Base-by-base conservation (phyloP, 2,113 vertebrate genomes). In the Cochlearius cochlearius region DNA sequence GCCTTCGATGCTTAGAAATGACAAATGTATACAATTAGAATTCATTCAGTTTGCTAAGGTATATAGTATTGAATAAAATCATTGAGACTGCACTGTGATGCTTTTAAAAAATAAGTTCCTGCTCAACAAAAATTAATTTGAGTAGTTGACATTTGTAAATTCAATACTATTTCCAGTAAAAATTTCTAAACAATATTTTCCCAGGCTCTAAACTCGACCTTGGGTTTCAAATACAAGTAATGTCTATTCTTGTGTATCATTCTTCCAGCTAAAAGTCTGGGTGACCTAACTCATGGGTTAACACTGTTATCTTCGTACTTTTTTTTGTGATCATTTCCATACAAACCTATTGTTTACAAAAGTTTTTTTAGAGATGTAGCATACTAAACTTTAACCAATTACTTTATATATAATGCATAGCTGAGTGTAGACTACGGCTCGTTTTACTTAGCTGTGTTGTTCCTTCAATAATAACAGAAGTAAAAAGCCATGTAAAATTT, bases 331-430 rank as follows among this genome's bases (percentile, higher is more conserved):
- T 45, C 23, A 4, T 66, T 12, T 77, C 14, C 10, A 29, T 82
- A 45, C 8, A 74, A 88, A 43, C 32, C 12, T 59, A 27, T 36
- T 85, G 38, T 69, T 91, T 88, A 38, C 32, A 55, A 25, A 63
- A 60, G 6, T 39, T 59, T 62, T 74, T 94, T 81, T 59, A 50
- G 25, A 56, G 4, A 34, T 63, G 11, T 30, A 34, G 26, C 5
- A 5, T 60, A 38, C 29, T 86, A 67, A 89, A 64, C 60, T 81
- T 88, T 85, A 92, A 84, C 56, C 29, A 86, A 5, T 13, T 69
- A 43, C 39, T 82, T 83, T 71, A 94, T 86, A 41, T 94, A 73
- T 79, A 92, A 92, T 90, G 30, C n/a, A 80, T 90, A 75, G 82
- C 81, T 87, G 77, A 64, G 7, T 53, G 15, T 91, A 82, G 38